These are phyloP conservation scores for Habrosyne pyritoides DNA, from an alignment of 2,888 invertebrate genomes.

Conservation along the genomic window DNA sequence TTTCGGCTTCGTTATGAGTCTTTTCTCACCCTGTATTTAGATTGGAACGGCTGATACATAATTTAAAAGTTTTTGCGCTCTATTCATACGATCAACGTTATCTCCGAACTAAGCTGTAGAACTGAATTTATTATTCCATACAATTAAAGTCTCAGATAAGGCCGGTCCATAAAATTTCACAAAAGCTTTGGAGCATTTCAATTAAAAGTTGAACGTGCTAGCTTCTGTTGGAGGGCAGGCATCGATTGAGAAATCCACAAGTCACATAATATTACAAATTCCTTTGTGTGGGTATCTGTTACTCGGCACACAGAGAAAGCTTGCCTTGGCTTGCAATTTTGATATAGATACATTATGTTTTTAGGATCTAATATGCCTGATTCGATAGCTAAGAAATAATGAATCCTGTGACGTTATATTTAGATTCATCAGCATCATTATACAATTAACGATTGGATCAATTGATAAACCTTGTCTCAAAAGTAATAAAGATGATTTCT, in stretches of 20 bases:
- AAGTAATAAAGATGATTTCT: no score
- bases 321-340: no score
- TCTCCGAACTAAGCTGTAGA: neutral
- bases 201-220: conserved; percentile 63
- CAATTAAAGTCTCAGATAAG: neutral
- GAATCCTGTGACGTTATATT: no score
- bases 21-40: neutral
- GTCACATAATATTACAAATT: no score
- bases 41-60: neutral
- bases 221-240: conserved; percentile 35
- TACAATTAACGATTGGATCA: no score
- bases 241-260: neutral
- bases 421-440: no score
- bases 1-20: neutral
- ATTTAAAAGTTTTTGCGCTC: neutral
- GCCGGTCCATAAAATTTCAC: conserved; percentile 8
- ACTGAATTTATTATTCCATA: neutral
- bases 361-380: no score
- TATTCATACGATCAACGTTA: neutral
- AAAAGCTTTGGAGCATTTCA: conserved; percentile 55
- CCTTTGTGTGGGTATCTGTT: no score
- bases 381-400: no score
- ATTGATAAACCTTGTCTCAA: no score
- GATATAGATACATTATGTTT: no score
- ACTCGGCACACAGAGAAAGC: no score